Conservation (phyloP, 2,797 vertebrate species). For the Crenichthys baileyi region DNA sequence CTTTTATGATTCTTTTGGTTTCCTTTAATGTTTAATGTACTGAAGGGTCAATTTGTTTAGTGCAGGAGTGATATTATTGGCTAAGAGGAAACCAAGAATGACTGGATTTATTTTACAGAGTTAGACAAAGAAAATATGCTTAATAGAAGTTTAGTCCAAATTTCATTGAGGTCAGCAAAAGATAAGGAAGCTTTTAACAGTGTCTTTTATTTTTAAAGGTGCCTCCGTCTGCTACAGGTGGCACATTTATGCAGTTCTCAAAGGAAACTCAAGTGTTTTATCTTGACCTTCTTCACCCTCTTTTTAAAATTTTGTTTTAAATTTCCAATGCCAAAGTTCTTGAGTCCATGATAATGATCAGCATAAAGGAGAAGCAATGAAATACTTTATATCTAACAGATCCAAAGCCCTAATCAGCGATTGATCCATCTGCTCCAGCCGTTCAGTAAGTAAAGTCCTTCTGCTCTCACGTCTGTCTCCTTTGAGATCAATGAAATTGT, state of each 20-base stretch:
- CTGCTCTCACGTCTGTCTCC: constrained; percentile 20
- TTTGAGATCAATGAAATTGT: constrained; percentile 40
- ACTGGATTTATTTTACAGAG: not conserved
- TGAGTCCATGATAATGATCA: constrained; percentile 10
- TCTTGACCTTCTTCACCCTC: constrained; percentile 6
- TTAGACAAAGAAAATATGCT: not conserved
- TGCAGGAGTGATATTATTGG: not conserved
- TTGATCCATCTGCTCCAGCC: not conserved
- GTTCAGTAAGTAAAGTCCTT: constrained; percentile 3
- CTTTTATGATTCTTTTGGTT: not conserved
- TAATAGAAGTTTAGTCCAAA: not conserved
- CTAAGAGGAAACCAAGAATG: not conserved
- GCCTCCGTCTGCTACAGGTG: not conserved
- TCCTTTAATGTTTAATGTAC: not conserved
- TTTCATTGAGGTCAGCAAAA: not conserved
- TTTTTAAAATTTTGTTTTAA: not conserved
- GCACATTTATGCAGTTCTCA: not conserved
- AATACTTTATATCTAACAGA: constrained; percentile 1
- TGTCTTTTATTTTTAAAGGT: not conserved
- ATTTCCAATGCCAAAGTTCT: constrained; percentile 12
- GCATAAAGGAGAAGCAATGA: not conserved
- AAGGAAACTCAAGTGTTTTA: constrained; percentile 9
- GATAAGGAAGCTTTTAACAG: not conserved
- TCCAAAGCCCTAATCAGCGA: not conserved
- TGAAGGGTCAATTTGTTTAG: not conserved